A percentile compares a stretch with the other conserved stretches of the same genome.
These are phyloP conservation scores for Gisinianus flammeolus DNA, from an alignment of 2,888 invertebrate genomes.

Conservation along the genomic window DNA sequence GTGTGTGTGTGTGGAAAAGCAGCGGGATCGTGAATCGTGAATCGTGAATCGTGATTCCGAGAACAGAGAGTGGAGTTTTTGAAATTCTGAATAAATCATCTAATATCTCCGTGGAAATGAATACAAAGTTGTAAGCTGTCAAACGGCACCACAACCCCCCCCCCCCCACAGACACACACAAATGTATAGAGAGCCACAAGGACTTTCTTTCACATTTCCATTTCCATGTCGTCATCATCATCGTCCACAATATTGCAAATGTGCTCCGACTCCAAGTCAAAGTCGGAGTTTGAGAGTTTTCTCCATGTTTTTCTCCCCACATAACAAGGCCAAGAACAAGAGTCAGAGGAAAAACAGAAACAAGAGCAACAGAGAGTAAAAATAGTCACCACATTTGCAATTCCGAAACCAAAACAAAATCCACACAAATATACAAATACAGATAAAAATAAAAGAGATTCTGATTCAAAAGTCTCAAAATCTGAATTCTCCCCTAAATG, in stretches of 20 bases:
- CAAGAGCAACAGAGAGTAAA: not conserved
- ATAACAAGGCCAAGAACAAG: not conserved
- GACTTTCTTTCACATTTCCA: too few relatives aligned
- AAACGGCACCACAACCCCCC: not conserved
- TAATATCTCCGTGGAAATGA: not conserved
- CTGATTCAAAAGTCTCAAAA: too few relatives aligned
- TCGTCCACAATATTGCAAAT: too few relatives aligned
- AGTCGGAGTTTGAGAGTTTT: not conserved
- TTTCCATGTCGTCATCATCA: too few relatives aligned
- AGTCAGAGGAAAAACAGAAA: not conserved
- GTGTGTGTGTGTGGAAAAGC: not conserved
- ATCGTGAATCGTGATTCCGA: not conserved
- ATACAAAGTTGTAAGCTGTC: not conserved
- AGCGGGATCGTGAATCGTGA: not conserved
- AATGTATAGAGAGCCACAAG: too few relatives aligned
- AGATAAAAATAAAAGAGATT: too few relatives aligned
- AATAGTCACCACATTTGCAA: too few relatives aligned
- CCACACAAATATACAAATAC: too few relatives aligned
- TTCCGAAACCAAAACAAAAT: too few relatives aligned
- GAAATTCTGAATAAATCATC: slow-evolving; percentile 15
- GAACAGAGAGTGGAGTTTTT: too few relatives aligned
- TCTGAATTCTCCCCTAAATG: too few relatives aligned
- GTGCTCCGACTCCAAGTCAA: not conserved
- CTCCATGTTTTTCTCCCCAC: not conserved
- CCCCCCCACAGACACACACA: not conserved